Evolutionary conservation across 2,888 invertebrate species (phyloP).

Genomic region (Mellilla xanthometata): DNA sequence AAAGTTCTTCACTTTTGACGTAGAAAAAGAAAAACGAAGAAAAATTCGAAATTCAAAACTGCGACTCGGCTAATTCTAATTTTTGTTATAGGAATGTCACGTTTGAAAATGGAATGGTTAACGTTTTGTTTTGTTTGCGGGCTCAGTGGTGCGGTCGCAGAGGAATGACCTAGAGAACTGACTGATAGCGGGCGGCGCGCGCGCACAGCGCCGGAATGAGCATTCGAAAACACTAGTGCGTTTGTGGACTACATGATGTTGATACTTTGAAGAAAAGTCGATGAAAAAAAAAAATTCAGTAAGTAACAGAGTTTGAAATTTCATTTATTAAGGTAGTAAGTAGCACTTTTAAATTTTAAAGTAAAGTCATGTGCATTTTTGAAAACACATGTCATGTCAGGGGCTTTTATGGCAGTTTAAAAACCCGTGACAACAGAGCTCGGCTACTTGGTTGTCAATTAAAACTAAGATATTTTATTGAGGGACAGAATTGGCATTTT

Average conservation of each 20-base stretch:
- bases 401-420: too few species aligned
- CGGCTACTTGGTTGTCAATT: too few species aligned
- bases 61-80: too few species aligned
- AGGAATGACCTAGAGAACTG: conserved; percentile 63
- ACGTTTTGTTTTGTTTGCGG: conserved; percentile 8
- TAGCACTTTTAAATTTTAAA: too few species aligned
- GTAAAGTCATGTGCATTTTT: too few species aligned
- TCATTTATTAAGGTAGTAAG: too few species aligned
- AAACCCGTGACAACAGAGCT: too few species aligned
- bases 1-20: background rate
- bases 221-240: conserved; percentile 50
- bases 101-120: conserved; percentile 1
- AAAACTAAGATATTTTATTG: too few species aligned
- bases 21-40: background rate
- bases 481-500: too few species aligned
- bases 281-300: too few species aligned
- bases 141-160: conserved; percentile 42
- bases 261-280: conserved; percentile 33
- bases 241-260: conserved; percentile 30
- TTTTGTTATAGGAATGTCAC: background rate
- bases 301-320: too few species aligned
- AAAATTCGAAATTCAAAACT: conserved; percentile 1
- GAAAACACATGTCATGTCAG: too few species aligned
- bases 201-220: conserved; percentile 47
- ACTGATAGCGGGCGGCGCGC: conserved; percentile 55